phyloP scores from a whole-genome alignment of 2,888 invertebrate species.

The Coleophora deauratella region DNA sequence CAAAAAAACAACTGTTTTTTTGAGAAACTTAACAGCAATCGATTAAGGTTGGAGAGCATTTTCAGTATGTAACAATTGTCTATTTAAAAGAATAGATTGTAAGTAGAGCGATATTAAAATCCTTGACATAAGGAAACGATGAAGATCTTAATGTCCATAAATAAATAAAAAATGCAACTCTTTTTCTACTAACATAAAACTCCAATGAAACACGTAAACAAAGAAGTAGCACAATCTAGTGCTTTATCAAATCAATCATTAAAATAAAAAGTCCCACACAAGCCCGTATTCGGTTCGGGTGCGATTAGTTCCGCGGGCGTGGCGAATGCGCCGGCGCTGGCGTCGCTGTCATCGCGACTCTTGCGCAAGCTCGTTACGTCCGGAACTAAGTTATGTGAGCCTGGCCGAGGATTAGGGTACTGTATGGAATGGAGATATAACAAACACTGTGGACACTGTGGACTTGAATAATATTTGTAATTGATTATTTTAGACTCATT shows the following conservation, averaged over 20 bases:
- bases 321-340: slow-evolving; percentile 52
- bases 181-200: too few species aligned
- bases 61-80: too few species aligned
- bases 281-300: slow-evolving; percentile 45
- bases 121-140: too few species aligned
- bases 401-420: slow-evolving; percentile 9
- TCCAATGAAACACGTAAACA: too few species aligned
- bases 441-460: slow-evolving; percentile 14
- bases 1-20: too few species aligned
- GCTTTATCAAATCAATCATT: slow-evolving; percentile 14
- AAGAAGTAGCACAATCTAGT: slow-evolving; percentile 1
- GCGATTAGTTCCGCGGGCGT: slow-evolving; percentile 58
- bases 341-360: slow-evolving; percentile 34
- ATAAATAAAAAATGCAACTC: too few species aligned
- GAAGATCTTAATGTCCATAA: too few species aligned
- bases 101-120: too few species aligned
- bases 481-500: neutral
- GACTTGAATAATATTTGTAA: slow-evolving; percentile 17
- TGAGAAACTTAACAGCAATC: too few species aligned
- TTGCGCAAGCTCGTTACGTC: slow-evolving; percentile 65
- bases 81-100: too few species aligned
- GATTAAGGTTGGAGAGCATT: too few species aligned
- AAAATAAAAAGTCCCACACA: slow-evolving; percentile 32
- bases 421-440: too few species aligned
- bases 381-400: slow-evolving; percentile 49